Evolutionary conservation across 2,113 vertebrate species (phyloP).

Genomic region (Odobenus rosmarus): DNA sequence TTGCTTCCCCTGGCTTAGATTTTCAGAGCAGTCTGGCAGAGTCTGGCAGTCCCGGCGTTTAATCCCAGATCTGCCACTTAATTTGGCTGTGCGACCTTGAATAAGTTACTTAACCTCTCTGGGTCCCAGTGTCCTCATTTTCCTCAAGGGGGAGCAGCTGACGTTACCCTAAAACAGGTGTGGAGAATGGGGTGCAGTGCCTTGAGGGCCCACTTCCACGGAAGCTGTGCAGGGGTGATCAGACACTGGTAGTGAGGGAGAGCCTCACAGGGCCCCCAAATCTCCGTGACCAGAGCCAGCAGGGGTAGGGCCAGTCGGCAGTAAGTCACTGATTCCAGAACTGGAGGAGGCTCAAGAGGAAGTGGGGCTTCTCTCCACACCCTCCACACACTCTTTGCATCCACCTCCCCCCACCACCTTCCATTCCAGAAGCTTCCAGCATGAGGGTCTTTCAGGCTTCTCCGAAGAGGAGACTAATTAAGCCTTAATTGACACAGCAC

Average conservation of each 20-base stretch:
- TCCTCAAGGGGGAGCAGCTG: too few relatives aligned
- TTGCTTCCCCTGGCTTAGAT: background rate
- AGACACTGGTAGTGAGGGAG: background rate
- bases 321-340: background rate
- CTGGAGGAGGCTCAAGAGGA: background rate
- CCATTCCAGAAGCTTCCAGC: constrained; percentile 63
- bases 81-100: background rate
- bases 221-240: background rate
- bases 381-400: background rate
- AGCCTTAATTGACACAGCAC: constrained; percentile 88
- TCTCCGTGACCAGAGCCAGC: background rate
- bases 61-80: background rate
- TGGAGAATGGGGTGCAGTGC: background rate
- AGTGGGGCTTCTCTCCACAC: background rate
- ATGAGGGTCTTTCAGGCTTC: constrained; percentile 82
- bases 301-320: too few relatives aligned
- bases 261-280: background rate
- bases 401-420: background rate
- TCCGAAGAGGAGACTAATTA: constrained; percentile 89
- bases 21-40: background rate
- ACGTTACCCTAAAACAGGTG: background rate
- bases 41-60: background rate
- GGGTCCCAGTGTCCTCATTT: background rate
- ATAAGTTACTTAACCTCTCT: background rate
- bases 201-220: background rate